Base-by-base conservation (phyloP, 2,888 invertebrate species). In the Ectemnius cavifrons region DNA sequence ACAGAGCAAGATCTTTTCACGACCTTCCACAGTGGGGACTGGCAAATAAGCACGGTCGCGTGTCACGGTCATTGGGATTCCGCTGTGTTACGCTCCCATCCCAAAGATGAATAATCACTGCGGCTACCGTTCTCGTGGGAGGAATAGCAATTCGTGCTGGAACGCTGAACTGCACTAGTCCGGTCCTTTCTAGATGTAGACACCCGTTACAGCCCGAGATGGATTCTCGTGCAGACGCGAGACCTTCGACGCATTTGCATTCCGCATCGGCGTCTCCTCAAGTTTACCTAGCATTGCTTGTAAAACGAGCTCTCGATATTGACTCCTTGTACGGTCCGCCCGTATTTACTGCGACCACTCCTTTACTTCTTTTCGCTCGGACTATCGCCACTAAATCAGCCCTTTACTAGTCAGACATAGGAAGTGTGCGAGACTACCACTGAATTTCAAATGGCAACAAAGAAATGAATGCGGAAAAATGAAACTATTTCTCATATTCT, bases 61-160 rank as follows among this genome's bases (percentile, higher is more conserved):
- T 64, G 68, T 59, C 71, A 49, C 56, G 73, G 75, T 77, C 77
- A 59, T 66, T 61, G 68, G 64, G 71, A 79, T 79, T 79, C 69
- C 63, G 62, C 56, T 69, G 63, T 6, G 52, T 11, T 13, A 23
- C 63, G 60, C 67, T 67, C 66, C 8, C 37, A 6, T 67, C 70
- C 68, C 62, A 74, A 82, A 80, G 80, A 82, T 82, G 82, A 83
- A 81, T 79, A 83, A 82, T 80, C 80, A 79, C 58, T 63, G 66
- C 72, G 63, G 75, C 57, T 70, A 63, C 56, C 69, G 69, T 45
- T 56, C 75, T 67, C 71, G 70, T 71, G 80, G 75, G 71, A 70
- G 77, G 83, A 79, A 82, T 83, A 77, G 70, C 63, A 74, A 77
- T 78, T 67, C 74, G 58, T 37, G 13, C 45, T n/a, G 59, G 70